Evolutionary conservation across 2,797 vertebrate genomes (phyloP).

Genomic region (Chaetophractus vellerosus): DNA sequence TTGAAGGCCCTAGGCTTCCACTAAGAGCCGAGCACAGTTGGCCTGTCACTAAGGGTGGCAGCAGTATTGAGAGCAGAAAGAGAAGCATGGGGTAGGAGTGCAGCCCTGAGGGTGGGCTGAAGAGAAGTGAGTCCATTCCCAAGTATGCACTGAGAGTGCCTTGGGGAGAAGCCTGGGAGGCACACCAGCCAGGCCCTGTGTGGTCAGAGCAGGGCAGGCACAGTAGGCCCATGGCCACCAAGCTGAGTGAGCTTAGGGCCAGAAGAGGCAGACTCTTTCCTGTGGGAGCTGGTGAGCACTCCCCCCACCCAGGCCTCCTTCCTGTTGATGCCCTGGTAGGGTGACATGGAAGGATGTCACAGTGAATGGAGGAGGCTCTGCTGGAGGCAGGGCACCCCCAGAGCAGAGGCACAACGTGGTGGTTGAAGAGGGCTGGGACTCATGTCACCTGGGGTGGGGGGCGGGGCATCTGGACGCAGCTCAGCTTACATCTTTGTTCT

Average conservation of each 20-base stretch:
- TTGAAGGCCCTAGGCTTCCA: conserved; percentile 12
- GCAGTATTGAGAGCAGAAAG: conserved; percentile 30
- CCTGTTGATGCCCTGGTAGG: background rate
- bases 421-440: background rate
- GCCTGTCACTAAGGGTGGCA: background rate
- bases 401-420: conserved; percentile 76
- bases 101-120: background rate
- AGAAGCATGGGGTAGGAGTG: background rate
- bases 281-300: background rate
- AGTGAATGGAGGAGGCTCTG: conserved; percentile 68
- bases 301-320: conserved; percentile 13
- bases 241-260: background rate
- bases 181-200: background rate
- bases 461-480: background rate
- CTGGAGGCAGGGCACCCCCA: conserved; percentile 65
- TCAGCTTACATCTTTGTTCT: conserved; percentile 20
- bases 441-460: background rate
- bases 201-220: background rate
- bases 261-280: conserved; percentile 35
- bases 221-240: background rate
- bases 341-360: conserved; percentile 68
- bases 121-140: background rate
- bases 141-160: background rate
- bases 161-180: background rate
- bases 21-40: conserved; percentile 8